Evolutionary conservation across 2,797 vertebrate species (phyloP).

Genomic region (Aeoliscus strigatus): DNA sequence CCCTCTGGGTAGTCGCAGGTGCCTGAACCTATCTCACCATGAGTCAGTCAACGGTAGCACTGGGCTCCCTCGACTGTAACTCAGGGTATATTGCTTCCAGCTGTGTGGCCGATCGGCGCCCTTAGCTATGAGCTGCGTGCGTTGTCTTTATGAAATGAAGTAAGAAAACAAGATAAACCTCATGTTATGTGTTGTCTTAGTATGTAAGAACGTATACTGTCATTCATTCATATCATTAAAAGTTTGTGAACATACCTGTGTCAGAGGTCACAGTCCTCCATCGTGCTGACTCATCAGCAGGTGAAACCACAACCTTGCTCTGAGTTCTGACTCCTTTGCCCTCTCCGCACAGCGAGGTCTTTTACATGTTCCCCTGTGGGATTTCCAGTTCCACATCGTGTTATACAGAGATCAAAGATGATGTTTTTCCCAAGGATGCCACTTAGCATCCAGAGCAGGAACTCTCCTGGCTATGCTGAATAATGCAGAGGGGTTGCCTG

Average conservation of each 20-base stretch:
- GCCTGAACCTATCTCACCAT: constrained; percentile 39
- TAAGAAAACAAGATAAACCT: neutral
- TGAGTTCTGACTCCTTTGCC: constrained; percentile 19
- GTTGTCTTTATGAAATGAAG: constrained; percentile 1
- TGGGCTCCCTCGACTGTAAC: constrained; percentile 44
- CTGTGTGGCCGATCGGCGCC: constrained; percentile 43
- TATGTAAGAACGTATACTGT: constrained; percentile 6
- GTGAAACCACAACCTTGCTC: constrained; percentile 23
- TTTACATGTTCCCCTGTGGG: constrained; percentile 22
- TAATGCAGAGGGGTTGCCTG: constrained; percentile 63
- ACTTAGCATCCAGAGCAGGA: constrained; percentile 49
- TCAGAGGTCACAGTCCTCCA: constrained; percentile 24
- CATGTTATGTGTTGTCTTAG: neutral
- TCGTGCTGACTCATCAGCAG: constrained; percentile 31
- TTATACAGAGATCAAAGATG: constrained; percentile 51
- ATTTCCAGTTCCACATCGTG: constrained; percentile 33
- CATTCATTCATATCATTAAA: constrained; percentile 18
- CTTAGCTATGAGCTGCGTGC: constrained; percentile 2
- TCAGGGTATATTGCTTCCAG: constrained; percentile 57
- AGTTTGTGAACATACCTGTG: constrained; percentile 20
- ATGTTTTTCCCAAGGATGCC: constrained; percentile 36
- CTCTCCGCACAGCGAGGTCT: constrained; percentile 18
- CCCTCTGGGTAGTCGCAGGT: constrained; percentile 32
- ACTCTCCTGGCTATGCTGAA: constrained; percentile 52
- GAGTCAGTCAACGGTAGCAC: constrained; percentile 49